Evolutionary conservation across 2,888 invertebrate species (phyloP), one percentile per base, ranked within the genome.

Genomic region (Papilio gigon): DNA sequence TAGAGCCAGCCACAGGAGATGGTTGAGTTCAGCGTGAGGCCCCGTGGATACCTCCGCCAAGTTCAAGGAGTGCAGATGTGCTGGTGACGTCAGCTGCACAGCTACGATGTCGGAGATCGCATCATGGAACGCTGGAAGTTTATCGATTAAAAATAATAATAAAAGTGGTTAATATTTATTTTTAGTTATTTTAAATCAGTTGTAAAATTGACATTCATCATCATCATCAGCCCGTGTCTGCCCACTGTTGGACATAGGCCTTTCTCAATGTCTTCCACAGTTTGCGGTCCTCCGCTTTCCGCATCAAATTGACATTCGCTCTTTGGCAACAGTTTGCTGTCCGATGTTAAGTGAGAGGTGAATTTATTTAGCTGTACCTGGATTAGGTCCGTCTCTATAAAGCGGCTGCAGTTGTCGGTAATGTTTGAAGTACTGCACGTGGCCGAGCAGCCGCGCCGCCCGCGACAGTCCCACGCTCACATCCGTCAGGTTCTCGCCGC

Each of bases 31-130:
- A 0, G 84, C 84, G 75, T 93, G 86, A 1, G 83, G 77, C 8
- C 87, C 83, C 0, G 82, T 81, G 17, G 85, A 85, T 25, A 84
- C 82, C 47, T 87, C 82, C 35, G 89, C 79, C 47, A 93, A 78
- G 73, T 86, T 87, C 74, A 93, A 80, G 71, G 84, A 87, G 70
- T 85, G 80, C 65, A 94, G 79, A 77, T 93, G 90, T 33, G 88
- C 82, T 0, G 93, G 93, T 14, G 92, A 89, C n/a, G 91, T 88
- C 53, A 94, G 85, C 53, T 94, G 94, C 20, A 94, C 80, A 6
- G 94, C 93, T 12, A 94, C 90, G 25, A 94, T 93, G 73, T 94
- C 94, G 0, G 94, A 94, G 63, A 95, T 88, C 33, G 94, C 94
- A 79, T 94, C 94, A 79, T 94, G 94, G 76, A 94, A 94, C 72